Conservation (phyloP, 30 jellyfish, hydroid and myxozoan species). For the Aurelia aurita complex sp. Pacific region DNA sequence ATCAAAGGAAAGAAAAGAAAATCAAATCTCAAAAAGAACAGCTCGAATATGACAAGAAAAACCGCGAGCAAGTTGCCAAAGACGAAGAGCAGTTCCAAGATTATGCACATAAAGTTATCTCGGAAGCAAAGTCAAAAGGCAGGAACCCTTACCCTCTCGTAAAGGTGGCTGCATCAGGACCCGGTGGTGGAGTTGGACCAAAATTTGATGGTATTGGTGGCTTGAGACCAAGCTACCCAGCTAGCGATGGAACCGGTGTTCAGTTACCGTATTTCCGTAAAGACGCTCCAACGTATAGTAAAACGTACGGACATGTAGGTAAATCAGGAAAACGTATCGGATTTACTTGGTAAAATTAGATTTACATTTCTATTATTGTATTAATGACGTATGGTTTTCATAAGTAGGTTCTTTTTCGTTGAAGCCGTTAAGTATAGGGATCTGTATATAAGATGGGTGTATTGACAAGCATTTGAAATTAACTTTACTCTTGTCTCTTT, state of each 20-base stretch:
- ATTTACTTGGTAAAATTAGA: conserved; percentile 83
- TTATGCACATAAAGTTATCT: conserved; percentile 83
- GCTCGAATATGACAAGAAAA: conserved; percentile 72
- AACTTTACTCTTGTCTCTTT: too few species aligned
- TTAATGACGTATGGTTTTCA: too few species aligned
- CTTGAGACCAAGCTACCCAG: conserved; percentile 94
- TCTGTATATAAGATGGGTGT: too few species aligned
- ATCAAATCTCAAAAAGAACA: conserved; percentile 49
- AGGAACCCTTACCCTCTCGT: conserved; percentile 85
- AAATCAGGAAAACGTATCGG: conserved; percentile 92
- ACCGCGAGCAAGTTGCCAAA: conserved; percentile 59
- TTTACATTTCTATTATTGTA: too few species aligned
- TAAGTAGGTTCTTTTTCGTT: too few species aligned
- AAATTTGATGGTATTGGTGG: conserved; percentile 96
- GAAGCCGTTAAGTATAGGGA: too few species aligned
- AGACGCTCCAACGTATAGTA: conserved; percentile 64
- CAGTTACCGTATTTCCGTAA: conserved; percentile 93
- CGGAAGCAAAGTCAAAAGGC: conserved; percentile 69
- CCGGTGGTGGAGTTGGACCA: conserved; percentile 99
- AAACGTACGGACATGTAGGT: conserved; percentile 95
- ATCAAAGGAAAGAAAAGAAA: conserved; percentile 23
- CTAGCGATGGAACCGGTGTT: conserved; percentile 94
- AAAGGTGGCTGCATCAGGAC: conserved; percentile 93
- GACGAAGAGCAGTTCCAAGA: conserved; percentile 92
- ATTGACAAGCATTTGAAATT: too few species aligned